Evolutionary conservation across 2,113 vertebrate genomes (phyloP).

Genomic region (Cairina moschata): DNA sequence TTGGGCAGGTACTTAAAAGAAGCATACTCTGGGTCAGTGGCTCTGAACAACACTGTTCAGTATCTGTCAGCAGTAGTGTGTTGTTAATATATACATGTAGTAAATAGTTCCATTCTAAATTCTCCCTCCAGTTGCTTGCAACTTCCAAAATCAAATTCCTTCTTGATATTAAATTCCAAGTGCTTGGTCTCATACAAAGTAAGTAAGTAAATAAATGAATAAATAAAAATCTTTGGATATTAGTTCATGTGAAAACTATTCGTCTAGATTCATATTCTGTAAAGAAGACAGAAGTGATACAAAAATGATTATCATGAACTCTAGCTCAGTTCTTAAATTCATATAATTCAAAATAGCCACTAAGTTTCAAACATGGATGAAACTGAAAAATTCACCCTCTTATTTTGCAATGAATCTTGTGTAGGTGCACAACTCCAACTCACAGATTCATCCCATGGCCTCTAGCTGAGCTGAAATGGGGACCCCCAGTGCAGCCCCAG

Average conservation of each 20-base stretch:
- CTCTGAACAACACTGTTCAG: not conserved
- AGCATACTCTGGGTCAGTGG: not conserved
- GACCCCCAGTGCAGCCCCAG: not conserved
- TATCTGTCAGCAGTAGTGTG: not conserved
- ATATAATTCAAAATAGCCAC: not conserved
- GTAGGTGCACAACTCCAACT: not conserved
- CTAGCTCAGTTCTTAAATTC: not conserved
- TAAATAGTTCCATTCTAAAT: not conserved
- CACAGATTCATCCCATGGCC: not conserved
- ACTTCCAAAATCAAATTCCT: constrained; percentile 9
- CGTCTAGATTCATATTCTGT: not conserved
- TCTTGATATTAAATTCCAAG: not conserved
- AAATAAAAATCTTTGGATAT: not conserved
- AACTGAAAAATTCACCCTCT: not conserved
- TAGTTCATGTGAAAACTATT: not conserved
- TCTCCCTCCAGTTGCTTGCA: constrained; percentile 6
- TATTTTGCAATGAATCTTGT: not conserved
- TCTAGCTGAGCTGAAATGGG: accelerated
- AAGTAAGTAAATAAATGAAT: too few species aligned
- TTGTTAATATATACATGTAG: not conserved
- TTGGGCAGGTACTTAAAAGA: not conserved
- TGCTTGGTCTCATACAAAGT: not conserved
- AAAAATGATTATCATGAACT: not conserved
- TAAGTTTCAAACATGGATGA: not conserved
- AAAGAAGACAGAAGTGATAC: not conserved